These are phyloP conservation scores for Aplochiton taeniatus DNA, from an alignment of 2,797 vertebrate genomes.

Conservation along the genomic window DNA sequence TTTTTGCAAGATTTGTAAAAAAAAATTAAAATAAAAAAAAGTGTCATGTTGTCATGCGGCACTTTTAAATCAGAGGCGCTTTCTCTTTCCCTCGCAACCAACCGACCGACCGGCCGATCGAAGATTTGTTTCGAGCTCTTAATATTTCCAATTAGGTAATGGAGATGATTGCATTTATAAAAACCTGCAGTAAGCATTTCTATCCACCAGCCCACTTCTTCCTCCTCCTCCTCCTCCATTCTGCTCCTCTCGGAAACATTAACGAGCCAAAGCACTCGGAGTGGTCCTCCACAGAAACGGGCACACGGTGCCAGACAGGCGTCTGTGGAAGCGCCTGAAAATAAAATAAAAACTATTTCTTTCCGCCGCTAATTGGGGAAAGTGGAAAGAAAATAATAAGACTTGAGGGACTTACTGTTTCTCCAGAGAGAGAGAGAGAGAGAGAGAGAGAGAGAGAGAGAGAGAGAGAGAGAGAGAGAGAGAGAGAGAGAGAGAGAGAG, in stretches of 20 bases:
- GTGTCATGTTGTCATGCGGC: conserved; percentile 50
- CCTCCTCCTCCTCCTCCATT: conserved; percentile 26
- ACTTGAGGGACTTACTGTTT: background rate
- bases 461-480: no score
- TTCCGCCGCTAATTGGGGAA: conserved; percentile 60
- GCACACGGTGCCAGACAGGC: conserved; percentile 63
- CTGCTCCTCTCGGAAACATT: conserved; percentile 62
- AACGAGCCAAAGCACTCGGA: conserved; percentile 70
- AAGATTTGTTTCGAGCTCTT: conserved; percentile 69
- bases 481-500: no score
- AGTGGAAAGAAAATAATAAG: conserved; percentile 29
- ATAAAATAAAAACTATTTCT: conserved; percentile 34
- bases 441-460: no score
- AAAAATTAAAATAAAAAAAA: conserved; percentile 50
- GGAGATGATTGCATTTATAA: conserved; percentile 74
- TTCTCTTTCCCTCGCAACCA: conserved; percentile 28
- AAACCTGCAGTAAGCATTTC: conserved; percentile 75
- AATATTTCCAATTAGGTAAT: conserved; percentile 85
- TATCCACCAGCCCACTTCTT: conserved; percentile 43
- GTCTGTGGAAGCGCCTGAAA: conserved; percentile 60
- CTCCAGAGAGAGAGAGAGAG: no score
- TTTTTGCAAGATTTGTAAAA: conserved; percentile 67
- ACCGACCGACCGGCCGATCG: conserved; percentile 20
- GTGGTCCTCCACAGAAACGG: conserved; percentile 55
- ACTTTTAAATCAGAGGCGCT: conserved; percentile 68